Evolutionary conservation across 2,113 vertebrate genomes (phyloP), one percentile per base, ranked within the genome.

Genomic region (Indri indri): DNA sequence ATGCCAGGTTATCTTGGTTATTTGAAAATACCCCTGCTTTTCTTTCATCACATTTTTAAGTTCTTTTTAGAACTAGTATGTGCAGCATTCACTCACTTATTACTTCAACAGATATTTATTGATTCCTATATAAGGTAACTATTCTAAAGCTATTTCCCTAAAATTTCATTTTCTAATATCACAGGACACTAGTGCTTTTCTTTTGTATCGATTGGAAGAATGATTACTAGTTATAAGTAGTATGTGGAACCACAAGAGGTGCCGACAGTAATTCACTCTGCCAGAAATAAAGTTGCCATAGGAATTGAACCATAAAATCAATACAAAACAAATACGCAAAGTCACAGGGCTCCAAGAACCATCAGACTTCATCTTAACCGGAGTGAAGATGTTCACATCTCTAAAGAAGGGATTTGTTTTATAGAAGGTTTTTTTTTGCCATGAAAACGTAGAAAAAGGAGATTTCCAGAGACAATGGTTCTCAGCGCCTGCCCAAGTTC

Each of bases 121-220:
- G 16, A 93, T 61, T 37, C 17, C 18, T 47, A 23, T 73, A 17
- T 47, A 91, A 74, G 30, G 47, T 40, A 52, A 52, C 30, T 71
- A 40, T 18, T 68, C 13, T 61, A 79, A 93, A 45, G 22, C 9
- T 79, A 40, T 63, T 63, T 12, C 25, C 6, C 37, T 66, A 77
- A 40, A 88, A 37, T 61, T 91, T 92, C 22, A 73, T 80, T 94
- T 88, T 88, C 45, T 82, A 95, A 11, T 54, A 90, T 57, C 40
- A 84, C 8, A 82, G 57, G 37, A 30, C 8, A 45, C 76, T 14
- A 76, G 25, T 54, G 18, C 14, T 88, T 74, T 68, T 54, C 45
- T 85, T 80, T 63, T 63, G 1, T 89, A 47, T 42, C 18, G n/a
- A 84, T 14, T 17, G 65, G 40, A 50, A 90, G 27, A 59, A n/a